phyloP scores from a whole-genome alignment of 2,888 invertebrate species.

The Trachelus stipa region DNA sequence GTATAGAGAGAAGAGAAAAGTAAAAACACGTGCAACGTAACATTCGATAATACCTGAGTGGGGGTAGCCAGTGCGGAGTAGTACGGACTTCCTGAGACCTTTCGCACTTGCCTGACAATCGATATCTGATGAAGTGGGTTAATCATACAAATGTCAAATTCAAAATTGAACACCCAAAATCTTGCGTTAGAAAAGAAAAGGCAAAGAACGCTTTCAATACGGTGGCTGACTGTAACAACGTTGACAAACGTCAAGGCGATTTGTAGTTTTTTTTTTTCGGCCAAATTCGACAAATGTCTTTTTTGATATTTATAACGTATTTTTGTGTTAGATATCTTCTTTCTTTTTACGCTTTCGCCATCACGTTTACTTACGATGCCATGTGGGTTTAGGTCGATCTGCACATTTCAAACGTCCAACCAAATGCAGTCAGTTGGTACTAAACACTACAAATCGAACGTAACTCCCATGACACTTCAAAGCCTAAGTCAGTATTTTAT shows the following conservation, averaged over 20 bases:
- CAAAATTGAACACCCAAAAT: background rate
- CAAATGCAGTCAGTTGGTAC: background rate
- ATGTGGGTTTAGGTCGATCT: background rate
- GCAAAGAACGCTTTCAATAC: constrained; percentile 1
- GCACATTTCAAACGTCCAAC: background rate
- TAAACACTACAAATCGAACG: background rate
- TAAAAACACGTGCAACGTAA: constrained; percentile 59
- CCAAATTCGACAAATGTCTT: background rate
- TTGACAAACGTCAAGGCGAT: background rate
- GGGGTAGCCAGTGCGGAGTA: constrained; percentile 49
- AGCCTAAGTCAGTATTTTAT: background rate
- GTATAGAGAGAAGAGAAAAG: constrained; percentile 35
- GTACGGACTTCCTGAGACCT: constrained; percentile 24
- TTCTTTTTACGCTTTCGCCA: background rate
- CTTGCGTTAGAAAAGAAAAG: background rate
- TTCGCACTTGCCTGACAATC: constrained; percentile 18
- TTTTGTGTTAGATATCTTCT: background rate
- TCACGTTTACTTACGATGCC: background rate
- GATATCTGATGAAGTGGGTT: constrained; percentile 13
- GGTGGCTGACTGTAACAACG: background rate
- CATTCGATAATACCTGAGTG: constrained; percentile 47
- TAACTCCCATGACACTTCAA: background rate
- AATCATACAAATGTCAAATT: constrained; percentile 14
- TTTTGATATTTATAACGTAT: background rate
- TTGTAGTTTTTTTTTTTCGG: background rate